These are phyloP conservation scores for Grammomys dolichurus DNA, from an alignment of 2,113 vertebrate genomes.

Conservation along the genomic window DNA sequence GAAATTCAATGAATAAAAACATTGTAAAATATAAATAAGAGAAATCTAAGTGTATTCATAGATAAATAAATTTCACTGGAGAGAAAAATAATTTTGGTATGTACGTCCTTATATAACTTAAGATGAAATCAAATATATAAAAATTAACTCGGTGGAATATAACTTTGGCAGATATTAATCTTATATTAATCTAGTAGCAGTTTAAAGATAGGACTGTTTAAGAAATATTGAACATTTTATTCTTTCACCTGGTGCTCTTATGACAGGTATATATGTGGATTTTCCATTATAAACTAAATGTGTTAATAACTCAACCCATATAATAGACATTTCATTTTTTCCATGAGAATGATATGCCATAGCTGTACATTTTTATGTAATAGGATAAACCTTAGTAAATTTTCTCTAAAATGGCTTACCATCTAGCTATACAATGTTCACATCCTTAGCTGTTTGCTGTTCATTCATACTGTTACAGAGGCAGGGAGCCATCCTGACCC, in stretches of 20 bases:
- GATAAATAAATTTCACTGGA: neutral
- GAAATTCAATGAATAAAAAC: neutral
- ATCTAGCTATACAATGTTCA: neutral
- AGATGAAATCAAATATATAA: constrained; percentile 20
- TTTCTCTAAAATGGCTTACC: neutral
- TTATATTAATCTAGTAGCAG: neutral
- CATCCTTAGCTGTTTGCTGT: neutral
- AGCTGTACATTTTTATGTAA: neutral
- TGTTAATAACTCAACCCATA: neutral
- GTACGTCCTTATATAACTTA: neutral
- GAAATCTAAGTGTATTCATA: neutral
- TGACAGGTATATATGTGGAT: neutral
- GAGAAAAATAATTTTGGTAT: constrained; percentile 2
- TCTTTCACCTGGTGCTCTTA: neutral
- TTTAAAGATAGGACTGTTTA: neutral
- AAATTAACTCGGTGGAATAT: neutral
- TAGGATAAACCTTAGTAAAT: neutral
- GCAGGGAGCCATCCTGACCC: neutral
- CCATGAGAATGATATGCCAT: neutral
- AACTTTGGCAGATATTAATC: neutral
- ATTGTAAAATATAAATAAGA: neutral
- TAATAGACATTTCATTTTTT: neutral
- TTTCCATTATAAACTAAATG: neutral
- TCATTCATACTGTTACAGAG: neutral
- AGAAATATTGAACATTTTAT: neutral